A percentile compares a stretch with the other conserved stretches of the same genome.
These are phyloP conservation scores for Merops nubicus DNA, from an alignment of 2,113 vertebrate genomes.

Conservation along the genomic window DNA sequence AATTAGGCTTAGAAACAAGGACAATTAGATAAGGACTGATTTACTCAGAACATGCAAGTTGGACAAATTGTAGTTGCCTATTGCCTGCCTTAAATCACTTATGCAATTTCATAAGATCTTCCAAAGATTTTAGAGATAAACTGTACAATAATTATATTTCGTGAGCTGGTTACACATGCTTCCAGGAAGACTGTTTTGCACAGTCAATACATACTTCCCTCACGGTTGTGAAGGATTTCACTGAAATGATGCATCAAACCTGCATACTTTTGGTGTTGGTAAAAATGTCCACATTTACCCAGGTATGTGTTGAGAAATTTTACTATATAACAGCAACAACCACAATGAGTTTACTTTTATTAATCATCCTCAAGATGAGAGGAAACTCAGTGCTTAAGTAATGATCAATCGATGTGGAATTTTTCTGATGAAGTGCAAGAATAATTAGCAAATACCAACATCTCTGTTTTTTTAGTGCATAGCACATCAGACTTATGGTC, in stretches of 20 bases:
- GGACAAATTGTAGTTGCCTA: neutral
- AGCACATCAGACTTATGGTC: neutral
- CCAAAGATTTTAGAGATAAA: neutral
- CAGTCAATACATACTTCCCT: neutral
- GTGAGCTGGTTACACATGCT: neutral
- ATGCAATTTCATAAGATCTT: neutral
- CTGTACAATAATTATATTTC: neutral
- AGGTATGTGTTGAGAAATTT: neutral
- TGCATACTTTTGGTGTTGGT: neutral
- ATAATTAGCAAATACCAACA: neutral
- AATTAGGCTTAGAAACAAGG: slow-evolving; percentile 28
- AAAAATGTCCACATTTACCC: neutral
- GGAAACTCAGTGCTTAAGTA: neutral
- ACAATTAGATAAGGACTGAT: slow-evolving; percentile 16
- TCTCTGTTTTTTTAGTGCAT: neutral
- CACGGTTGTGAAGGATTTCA: neutral
- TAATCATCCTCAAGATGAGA: neutral
- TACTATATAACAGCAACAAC: neutral
- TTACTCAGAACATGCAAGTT: neutral
- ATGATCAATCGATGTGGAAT: neutral
- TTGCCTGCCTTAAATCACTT: neutral
- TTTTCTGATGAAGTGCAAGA: neutral
- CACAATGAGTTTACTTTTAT: neutral
- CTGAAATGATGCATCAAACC: neutral
- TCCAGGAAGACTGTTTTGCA: neutral